These are phyloP conservation scores for Archegozetes longisetosus DNA, from an alignment of 1,140 invertebrate genomes.

Conservation along the genomic window DNA sequence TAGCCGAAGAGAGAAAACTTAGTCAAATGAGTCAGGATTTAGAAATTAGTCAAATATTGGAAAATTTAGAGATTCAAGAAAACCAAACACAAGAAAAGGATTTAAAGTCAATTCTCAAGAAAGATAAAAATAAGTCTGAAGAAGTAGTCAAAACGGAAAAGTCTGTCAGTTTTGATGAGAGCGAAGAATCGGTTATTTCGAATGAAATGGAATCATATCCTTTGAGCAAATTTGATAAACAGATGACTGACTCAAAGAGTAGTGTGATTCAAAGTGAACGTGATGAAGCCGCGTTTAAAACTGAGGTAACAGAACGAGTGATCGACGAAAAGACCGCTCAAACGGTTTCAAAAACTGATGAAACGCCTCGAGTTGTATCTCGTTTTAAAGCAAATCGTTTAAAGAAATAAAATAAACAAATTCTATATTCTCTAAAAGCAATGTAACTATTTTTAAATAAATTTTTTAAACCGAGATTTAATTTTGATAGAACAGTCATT, in stretches of 20 bases:
- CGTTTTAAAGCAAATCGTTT: neutral
- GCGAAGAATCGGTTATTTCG: neutral
- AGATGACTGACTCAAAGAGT: neutral
- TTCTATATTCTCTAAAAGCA: no score
- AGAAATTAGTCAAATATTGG: conserved; percentile 2
- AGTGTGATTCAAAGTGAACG: no score
- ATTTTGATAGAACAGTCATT: no score
- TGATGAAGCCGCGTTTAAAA: neutral
- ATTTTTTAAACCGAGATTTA: no score
- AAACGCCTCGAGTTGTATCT: neutral
- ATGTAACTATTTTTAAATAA: no score
- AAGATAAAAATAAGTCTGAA: no score
- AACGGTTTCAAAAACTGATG: neutral
- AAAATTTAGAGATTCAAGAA: conserved; percentile 18
- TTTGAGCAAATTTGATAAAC: neutral
- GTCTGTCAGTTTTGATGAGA: neutral
- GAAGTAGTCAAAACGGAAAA: no score
- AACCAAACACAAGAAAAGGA: conserved; percentile 27
- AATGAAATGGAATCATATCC: no score
- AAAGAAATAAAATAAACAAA: neutral
- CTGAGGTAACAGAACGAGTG: neutral
- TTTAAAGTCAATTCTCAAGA: neutral
- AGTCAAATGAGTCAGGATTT: neutral
- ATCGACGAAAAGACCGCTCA: neutral
- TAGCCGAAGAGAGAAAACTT: neutral